Conservation (phyloP, 1,140 invertebrate genomes). For the Diploscapter pachys region DNA sequence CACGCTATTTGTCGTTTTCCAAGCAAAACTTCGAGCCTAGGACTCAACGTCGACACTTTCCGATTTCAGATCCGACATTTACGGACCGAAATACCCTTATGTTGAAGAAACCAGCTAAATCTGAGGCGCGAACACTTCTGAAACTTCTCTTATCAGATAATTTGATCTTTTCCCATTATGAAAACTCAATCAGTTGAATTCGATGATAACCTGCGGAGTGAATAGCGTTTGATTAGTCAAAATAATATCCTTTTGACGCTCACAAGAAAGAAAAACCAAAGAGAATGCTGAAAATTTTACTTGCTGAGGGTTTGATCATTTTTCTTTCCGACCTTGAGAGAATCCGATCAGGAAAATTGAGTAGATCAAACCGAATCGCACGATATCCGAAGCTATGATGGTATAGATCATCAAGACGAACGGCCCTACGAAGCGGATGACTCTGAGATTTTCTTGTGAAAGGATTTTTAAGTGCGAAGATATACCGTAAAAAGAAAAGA, state of each 20-base stretch:
- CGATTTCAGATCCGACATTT: no score
- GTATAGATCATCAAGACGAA: conserved; percentile 98
- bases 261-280: conserved; percentile 79
- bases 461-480: background rate
- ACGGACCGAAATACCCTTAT: no score
- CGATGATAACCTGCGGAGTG: background rate
- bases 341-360: conserved; percentile 93
- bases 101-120: background rate
- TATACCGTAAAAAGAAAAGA: conserved; percentile 64
- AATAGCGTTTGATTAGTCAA: conserved; percentile 7
- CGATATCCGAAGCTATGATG: conserved; percentile 92
- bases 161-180: no score
- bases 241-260: conserved; percentile 59
- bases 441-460: conserved; percentile 57
- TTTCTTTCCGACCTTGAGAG: conserved; percentile 76
- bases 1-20: no score
- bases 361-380: conserved; percentile 91
- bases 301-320: background rate
- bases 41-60: no score
- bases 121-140: background rate
- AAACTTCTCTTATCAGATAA: background rate
- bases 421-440: conserved; percentile 91
- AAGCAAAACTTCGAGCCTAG: no score
- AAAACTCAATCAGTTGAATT: no score
- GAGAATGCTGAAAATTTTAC: conserved; percentile 73